Evolutionary conservation across 2,888 invertebrate genomes (phyloP), one percentile per base, ranked within the genome.

Genomic region (Sialis fuliginosa): DNA sequence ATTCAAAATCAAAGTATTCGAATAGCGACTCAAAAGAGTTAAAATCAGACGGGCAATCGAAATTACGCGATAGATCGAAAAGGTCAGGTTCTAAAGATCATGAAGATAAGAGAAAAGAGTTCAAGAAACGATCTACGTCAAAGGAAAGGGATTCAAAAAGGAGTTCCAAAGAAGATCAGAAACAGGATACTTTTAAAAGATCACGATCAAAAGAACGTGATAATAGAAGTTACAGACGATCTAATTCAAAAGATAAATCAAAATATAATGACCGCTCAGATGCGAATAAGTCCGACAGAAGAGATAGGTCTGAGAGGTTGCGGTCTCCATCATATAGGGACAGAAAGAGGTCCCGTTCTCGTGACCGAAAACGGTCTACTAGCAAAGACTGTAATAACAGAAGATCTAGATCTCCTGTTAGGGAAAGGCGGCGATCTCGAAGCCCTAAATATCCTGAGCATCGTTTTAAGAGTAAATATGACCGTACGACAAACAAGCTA

Each of bases 401-500:
- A 48, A 47, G 60, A 45, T 59, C 60, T 9, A 57, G 55, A 37
- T 61, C 62, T 51, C 57, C 58, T 39, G 60, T 60, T 47, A 54
- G 57, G 45, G 56, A 55, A 32, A 56, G 56, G 50, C 52, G 55
- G 31, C 47, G 54, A 47, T 55, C 55, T 31, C 51, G 55, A 44
- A 49, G 52, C 47, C n/a, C 56, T 61, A n/a, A 62, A 62, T 10
- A 62, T 60, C 13, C 56, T 58, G 30, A 53, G 59, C 2, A 53
- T 46, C 49, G 53, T 59, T 47, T 55, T 56, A 55, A 66, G 58
- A 53, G 66, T 60, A 53, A 67, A 57, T 58, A 65, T 46, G 69
- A 70, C 42, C 64, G 68, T 41, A 62, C 63, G 13, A 61, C 63
- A 45, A 66, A 58, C 46, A 68, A 67, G 56, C 57, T 68, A 50